Evolutionary conservation across 2,888 invertebrate genomes (phyloP), one percentile per base, ranked within the genome.

Genomic region (Alentia gelatinosa): DNA sequence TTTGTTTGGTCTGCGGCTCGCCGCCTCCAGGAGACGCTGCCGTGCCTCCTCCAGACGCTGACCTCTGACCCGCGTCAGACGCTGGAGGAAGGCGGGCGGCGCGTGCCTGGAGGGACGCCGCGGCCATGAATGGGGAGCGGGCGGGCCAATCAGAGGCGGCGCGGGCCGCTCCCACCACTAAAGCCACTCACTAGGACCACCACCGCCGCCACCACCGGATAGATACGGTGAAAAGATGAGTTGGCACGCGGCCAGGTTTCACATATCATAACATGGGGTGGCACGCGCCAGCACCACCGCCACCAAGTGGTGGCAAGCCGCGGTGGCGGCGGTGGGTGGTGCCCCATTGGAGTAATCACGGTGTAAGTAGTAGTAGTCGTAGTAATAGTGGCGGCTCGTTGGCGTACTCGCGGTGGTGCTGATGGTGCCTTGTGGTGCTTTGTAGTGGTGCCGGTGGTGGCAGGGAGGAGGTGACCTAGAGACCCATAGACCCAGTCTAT

Each of bases 261-360:
- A 79, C 79, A 79, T 79, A 79, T 79, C 79, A 79, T 79, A 39
- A 79, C 35, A 79, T 39, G 39, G 79, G 39, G 79, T 39, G 79
- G 79, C 79, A 79, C 79, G 39, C 79, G 79, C 79, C 79, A 39
- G 15, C n/a, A 79, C 79, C 79, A 33, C 37, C 79, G 39, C 79
- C 79, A 79, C 79, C 74, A 74, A 74, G 74, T 74, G 74, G 74
- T 74, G 74, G 19, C 9, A 47, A 9, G 19, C n/a, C n/a, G n/a
- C n/a, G n/a, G 5, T 56, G 56, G 56, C n/a, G 56, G 56, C n/a
- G 63, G 63, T n/a, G 26, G 30, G 68, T 68, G 68, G 68, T 68
- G 68, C 56, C n/a, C 68, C 68, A 30, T 68, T 68, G 68, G 68
- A 68, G 68, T 68, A 68, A 68, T 68, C 68, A 68, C 68, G 12